Evolutionary conservation across 2,888 invertebrate genomes (phyloP).

Genomic region (Caenorhabditis virilis): DNA sequence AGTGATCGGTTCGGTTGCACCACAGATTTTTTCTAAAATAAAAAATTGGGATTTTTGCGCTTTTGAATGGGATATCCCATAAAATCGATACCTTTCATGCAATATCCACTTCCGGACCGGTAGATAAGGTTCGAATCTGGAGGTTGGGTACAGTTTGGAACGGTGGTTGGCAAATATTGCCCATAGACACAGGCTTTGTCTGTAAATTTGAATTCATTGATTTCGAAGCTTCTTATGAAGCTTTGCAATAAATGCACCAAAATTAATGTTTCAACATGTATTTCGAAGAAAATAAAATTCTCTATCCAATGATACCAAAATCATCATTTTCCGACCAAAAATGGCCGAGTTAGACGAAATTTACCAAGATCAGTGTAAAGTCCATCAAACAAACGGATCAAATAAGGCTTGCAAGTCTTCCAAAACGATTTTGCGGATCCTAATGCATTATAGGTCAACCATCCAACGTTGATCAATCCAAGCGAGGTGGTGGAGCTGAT

Average conservation of each 20-base stretch:
- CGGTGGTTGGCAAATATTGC: background rate
- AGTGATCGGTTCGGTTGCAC: background rate
- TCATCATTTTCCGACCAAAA: too few relatives aligned
- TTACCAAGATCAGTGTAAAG: constrained; percentile 11
- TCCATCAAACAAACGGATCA: constrained; percentile 21
- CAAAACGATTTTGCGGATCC: constrained; percentile 10
- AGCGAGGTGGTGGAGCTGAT: constrained; percentile 14
- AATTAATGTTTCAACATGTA: background rate
- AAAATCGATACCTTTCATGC: constrained; percentile 8
- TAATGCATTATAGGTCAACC: constrained; percentile 14
- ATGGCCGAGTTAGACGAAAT: too few relatives aligned
- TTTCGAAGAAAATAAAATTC: background rate
- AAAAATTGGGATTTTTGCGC: too few relatives aligned
- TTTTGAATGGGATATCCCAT: background rate
- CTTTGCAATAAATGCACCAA: constrained; percentile 5
- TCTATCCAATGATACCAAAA: too few relatives aligned
- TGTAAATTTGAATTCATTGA: too few relatives aligned
- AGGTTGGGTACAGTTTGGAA: constrained; percentile 10
- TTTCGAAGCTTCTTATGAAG: too few relatives aligned
- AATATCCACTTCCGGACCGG: constrained; percentile 29
- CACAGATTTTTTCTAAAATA: constrained; percentile 6
- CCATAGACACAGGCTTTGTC: background rate
- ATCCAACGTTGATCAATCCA: constrained; percentile 25
- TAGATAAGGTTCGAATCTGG: constrained; percentile 8
- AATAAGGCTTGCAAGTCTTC: constrained; percentile 21